A percentile compares a stretch with the other conserved stretches of the same genome.
phyloP scores from a whole-genome alignment of 2,113 vertebrate species.

The Fregetta grallaria region DNA sequence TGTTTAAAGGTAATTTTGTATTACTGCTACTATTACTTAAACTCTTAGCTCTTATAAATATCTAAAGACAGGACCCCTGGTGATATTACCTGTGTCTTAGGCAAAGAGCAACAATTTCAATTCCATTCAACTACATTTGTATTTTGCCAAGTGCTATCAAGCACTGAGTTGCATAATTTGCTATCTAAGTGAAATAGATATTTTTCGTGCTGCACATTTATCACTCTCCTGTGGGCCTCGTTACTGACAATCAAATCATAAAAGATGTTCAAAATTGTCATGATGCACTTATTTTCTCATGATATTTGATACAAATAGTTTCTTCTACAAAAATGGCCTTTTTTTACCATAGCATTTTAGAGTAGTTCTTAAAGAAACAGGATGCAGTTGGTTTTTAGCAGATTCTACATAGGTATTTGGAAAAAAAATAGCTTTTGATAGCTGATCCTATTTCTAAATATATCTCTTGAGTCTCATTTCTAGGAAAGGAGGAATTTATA shows the following conservation, averaged over 20 bases:
- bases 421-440: neutral
- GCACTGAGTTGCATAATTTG: constrained; percentile 84
- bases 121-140: constrained; percentile 93
- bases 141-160: constrained; percentile 89
- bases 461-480: constrained; percentile 41
- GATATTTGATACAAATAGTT: constrained; percentile 80
- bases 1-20: constrained; percentile 90
- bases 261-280: constrained; percentile 81
- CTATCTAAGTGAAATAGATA: constrained; percentile 85
- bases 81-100: constrained; percentile 91
- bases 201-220: constrained; percentile 83
- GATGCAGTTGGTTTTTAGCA: neutral
- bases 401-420: neutral
- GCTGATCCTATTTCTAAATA: constrained; percentile 52
- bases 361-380: constrained; percentile 68
- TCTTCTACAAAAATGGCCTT: constrained; percentile 69
- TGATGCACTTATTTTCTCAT: constrained; percentile 80
- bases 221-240: constrained; percentile 81
- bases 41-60: constrained; percentile 96
- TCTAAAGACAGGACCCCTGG: constrained; percentile 90
- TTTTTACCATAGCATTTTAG: constrained; percentile 59
- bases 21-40: constrained; percentile 95
- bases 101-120: constrained; percentile 91
- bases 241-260: constrained; percentile 84
- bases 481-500: constrained; percentile 18